Evolutionary conservation across 2,888 invertebrate species (phyloP), one percentile per base, ranked within the genome.

Genomic region (Cordilura impudica): DNA sequence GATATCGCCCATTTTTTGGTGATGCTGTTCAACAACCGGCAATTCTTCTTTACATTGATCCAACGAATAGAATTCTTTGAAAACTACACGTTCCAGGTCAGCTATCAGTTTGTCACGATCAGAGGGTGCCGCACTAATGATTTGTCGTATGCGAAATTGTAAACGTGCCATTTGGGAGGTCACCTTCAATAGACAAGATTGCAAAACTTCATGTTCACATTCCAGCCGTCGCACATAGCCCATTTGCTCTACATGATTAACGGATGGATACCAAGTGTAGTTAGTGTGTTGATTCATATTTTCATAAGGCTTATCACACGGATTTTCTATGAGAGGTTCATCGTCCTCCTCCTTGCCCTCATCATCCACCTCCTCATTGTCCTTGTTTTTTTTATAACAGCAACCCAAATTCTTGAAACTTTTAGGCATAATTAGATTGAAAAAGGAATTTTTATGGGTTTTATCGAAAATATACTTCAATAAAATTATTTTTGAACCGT

Each of bases 131-230:
- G 87, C 84, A 0, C 72, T 70, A 1, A 85, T 60, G 4, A 88
- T 83, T 56, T 88, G 88, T 0, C 87, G 83, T 45, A 88, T 39
- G 0, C 87, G 84, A 39, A 88, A 87, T 66, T 88, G 88, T 14
- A 88, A 80, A 6, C 85, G 86, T 1, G 87, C 87, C 77, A 86
- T 84, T 53, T 88, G 87, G 7, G 88, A 84, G 6, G 86, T 85
- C 3, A 88, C 69, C 4, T 82, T 53, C 7, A 88, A 85, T 8
- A 86, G 84, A 0, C 87, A 84, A 4, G 83, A 78, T 58, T 88
- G 87, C 45, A 88, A 53, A 0, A 71, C 51, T 45, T 86, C 82
- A 5, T 87, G 84, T 5, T 88, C 83, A 0, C 82, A 83, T 61
- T 87, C 87, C 39, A 88, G 74, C 23, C 82, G 69, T 8, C 83